Percentiles rank a stretch among this genome's conserved stretches.
Conservation (phyloP, 64 coral and sea anemone species). For the Hydrozoanthus tunicans region DNA sequence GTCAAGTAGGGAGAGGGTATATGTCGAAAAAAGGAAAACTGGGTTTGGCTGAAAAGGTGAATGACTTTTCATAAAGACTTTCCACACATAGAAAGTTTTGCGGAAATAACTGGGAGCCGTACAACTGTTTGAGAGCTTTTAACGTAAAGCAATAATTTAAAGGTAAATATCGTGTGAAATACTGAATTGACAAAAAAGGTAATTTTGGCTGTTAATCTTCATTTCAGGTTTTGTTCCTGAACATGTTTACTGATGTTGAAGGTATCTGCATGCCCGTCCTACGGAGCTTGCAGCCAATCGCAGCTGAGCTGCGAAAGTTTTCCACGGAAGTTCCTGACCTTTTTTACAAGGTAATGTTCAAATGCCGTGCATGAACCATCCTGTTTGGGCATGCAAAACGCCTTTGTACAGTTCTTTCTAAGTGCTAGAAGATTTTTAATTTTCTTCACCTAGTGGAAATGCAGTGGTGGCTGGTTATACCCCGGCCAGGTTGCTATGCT, state of each 20-base stretch:
- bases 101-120: no score
- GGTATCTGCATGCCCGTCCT: conserved; percentile 82
- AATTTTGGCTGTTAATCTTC: neutral
- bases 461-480: no score
- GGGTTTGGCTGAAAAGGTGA: no score
- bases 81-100: no score
- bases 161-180: neutral
- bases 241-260: conserved; percentile 84
- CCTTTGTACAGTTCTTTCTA: no score
- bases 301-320: conserved; percentile 80
- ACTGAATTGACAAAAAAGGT: neutral
- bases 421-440: no score
- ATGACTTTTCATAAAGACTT: no score
- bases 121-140: no score
- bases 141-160: neutral
- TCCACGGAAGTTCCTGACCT: conserved; percentile 87
- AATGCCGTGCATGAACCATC: neutral
- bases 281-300: conserved; percentile 81
- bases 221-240: conserved; percentile 86
- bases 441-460: no score
- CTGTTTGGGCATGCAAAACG: neutral
- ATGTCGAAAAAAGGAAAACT: no score
- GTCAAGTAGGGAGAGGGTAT: no score
- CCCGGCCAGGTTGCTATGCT: no score
- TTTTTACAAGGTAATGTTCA: conserved; percentile 81